These are phyloP conservation scores for Ursus arctos DNA, from an alignment of 2,113 vertebrate genomes.

Conservation along the genomic window DNA sequence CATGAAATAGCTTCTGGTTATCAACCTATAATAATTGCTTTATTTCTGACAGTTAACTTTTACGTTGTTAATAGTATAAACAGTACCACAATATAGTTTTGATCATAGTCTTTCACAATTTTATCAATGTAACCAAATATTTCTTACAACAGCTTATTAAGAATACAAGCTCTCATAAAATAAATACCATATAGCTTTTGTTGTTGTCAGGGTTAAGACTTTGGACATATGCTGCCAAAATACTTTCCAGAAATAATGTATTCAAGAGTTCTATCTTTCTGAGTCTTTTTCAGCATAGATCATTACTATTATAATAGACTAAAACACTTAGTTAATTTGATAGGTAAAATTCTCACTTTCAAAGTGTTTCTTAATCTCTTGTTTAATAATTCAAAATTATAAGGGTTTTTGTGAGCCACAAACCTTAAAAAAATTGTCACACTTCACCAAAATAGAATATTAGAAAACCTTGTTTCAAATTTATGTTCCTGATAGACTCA, in stretches of 20 bases:
- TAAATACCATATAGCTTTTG: background rate
- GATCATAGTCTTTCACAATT: background rate
- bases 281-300: background rate
- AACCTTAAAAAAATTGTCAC: background rate
- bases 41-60: background rate
- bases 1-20: background rate
- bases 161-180: background rate
- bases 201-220: background rate
- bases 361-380: background rate
- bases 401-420: background rate
- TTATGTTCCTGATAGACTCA: background rate
- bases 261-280: background rate
- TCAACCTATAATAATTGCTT: background rate
- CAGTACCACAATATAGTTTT: background rate
- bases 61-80: background rate
- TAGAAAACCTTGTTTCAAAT: background rate
- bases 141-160: background rate
- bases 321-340: background rate
- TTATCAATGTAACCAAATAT: background rate
- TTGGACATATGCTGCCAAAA: background rate
- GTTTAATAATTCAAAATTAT: background rate
- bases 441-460: too few relatives aligned
- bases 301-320: background rate
- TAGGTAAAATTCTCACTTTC: background rate
- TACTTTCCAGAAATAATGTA: background rate